Conservation (phyloP, 2,888 invertebrate genomes). For the Coelinius sp. region DNA sequence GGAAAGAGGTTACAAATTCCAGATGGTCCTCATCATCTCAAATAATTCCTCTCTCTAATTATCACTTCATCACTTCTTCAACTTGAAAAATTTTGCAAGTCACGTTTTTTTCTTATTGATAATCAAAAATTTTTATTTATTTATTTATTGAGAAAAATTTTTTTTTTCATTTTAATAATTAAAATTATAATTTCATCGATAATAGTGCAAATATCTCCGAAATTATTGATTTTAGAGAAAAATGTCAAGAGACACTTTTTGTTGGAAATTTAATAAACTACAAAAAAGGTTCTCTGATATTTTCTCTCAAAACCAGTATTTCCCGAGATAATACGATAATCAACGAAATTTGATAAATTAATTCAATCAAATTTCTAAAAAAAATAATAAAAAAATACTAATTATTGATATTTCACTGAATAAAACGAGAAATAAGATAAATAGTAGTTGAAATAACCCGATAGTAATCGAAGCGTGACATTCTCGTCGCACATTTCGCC, state of each 20-base stretch:
- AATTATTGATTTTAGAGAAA: too few relatives aligned
- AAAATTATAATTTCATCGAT: too few relatives aligned
- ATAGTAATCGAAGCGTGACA: conserved; percentile 14
- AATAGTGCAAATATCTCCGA: too few relatives aligned
- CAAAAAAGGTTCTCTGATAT: too few relatives aligned
- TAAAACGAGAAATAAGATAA: background rate
- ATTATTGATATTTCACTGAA: too few relatives aligned
- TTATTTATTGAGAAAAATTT: conserved; percentile 3
- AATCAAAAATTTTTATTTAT: background rate
- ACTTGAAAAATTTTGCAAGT: background rate
- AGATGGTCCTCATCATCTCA: background rate
- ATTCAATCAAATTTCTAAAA: too few relatives aligned
- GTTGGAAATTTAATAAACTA: too few relatives aligned
- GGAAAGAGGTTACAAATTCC: conserved; percentile 2
- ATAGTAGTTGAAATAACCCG: conserved; percentile 6
- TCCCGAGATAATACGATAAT: too few relatives aligned
- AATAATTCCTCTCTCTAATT: background rate
- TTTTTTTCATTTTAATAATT: too few relatives aligned
- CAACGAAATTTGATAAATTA: too few relatives aligned
- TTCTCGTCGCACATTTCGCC: background rate
- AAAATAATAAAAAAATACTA: background rate
- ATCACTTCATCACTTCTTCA: background rate
- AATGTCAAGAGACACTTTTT: too few relatives aligned
- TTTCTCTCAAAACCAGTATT: too few relatives aligned
- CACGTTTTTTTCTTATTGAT: background rate